These are phyloP conservation scores for Drosophila melanica DNA, from an alignment of 1,140 invertebrate species.

Conservation along the genomic window DNA sequence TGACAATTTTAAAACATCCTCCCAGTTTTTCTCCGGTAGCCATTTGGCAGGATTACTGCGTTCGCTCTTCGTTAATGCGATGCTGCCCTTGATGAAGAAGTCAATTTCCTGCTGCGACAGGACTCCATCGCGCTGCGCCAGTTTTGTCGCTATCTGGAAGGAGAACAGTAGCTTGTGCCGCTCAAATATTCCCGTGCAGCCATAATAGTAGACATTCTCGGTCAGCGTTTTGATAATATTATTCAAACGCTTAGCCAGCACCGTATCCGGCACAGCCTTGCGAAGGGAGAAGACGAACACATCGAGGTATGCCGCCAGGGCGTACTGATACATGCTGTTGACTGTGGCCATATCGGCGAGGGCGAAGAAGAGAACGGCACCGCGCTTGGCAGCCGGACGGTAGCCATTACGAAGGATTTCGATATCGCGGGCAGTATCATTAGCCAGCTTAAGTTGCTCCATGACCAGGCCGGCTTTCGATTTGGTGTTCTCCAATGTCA, in stretches of 20 bases:
- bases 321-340: conserved; percentile 96
- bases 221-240: conserved; percentile 94
- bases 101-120: conserved; percentile 91
- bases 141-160: conserved; percentile 93
- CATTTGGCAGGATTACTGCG: conserved; percentile 88
- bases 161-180: conserved; percentile 95
- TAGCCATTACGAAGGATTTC: conserved; percentile 93
- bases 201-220: conserved; percentile 94
- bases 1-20: conserved; percentile 90
- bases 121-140: conserved; percentile 88
- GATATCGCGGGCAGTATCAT: conserved; percentile 89
- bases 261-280: conserved; percentile 91
- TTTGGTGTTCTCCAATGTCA: conserved; percentile 95
- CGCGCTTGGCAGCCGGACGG: conserved; percentile 91
- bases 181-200: conserved; percentile 95
- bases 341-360: conserved; percentile 93
- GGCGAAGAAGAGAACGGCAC: conserved; percentile 95
- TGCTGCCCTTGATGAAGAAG: conserved; percentile 95
- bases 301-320: conserved; percentile 90
- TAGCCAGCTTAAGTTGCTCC: conserved; percentile 90
- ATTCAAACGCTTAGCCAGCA: conserved; percentile 88
- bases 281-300: conserved; percentile 92
- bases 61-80: conserved; percentile 90
- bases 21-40: conserved; percentile 90
- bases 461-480: conserved; percentile 91